Conservation (phyloP, 2,888 invertebrate genomes). For the Tiphia femorata region DNA sequence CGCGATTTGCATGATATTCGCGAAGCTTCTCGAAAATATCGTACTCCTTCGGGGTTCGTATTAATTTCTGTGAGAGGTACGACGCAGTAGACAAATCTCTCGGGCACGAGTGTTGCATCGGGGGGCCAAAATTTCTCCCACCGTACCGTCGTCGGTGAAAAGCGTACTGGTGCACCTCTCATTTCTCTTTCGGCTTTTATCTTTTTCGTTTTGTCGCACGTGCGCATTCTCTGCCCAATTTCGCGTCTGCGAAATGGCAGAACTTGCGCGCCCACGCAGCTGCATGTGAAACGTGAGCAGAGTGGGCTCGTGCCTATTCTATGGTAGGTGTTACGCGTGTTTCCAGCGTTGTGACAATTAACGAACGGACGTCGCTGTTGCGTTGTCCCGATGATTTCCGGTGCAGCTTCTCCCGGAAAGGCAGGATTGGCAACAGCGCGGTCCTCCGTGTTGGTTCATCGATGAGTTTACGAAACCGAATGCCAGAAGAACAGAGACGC, state of each 20-base stretch:
- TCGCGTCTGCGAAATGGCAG: not conserved
- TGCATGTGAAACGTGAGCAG: conserved; percentile 7
- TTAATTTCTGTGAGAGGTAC: too few species aligned
- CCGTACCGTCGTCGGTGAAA: too few species aligned
- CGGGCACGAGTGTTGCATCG: too few species aligned
- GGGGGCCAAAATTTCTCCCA: too few species aligned
- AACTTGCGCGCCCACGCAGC: not conserved
- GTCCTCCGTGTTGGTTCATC: conserved; percentile 7
- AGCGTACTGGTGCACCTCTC: not conserved
- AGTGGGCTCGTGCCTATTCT: not conserved
- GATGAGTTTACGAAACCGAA: conserved; percentile 19
- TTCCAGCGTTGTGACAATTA: conserved; percentile 34
- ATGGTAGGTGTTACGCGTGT: conserved; percentile 16
- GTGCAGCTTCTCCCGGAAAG: conserved; percentile 17
- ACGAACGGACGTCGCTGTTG: conserved; percentile 26
- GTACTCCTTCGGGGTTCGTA: too few species aligned
- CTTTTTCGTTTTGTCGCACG: not conserved
- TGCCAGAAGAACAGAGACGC: not conserved
- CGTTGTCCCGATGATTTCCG: conserved; percentile 18
- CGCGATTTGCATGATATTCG: too few species aligned
- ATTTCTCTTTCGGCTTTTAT: not conserved
- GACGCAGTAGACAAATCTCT: too few species aligned
- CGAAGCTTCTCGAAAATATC: too few species aligned
- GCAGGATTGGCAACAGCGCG: conserved; percentile 1
- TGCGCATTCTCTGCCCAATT: not conserved